These are phyloP conservation scores for Pica pica DNA, from an alignment of 2,113 vertebrate genomes.

Conservation along the genomic window DNA sequence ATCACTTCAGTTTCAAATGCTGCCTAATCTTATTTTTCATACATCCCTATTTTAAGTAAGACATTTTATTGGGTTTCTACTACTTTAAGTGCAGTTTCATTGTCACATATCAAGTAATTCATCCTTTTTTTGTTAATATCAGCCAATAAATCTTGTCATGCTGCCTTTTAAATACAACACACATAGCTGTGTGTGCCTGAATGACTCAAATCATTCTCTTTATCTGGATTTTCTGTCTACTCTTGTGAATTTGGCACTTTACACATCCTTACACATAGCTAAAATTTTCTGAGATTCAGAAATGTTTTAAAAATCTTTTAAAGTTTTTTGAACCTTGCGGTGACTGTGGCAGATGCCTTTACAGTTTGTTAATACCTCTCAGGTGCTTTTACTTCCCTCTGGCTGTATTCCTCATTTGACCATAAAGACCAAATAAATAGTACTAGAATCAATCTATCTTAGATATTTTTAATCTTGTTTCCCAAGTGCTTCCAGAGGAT, in stretches of 20 bases:
- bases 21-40: neutral
- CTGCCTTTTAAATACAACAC: neutral
- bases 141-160: neutral
- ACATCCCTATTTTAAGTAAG: neutral
- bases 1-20: neutral
- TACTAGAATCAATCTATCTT: neutral
- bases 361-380: neutral
- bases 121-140: neutral
- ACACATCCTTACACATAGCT: neutral
- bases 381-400: neutral
- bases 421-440: neutral
- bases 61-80: neutral
- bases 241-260: neutral
- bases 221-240: neutral
- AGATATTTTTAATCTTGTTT: neutral
- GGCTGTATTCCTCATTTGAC: neutral
- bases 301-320: neutral
- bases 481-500: neutral
- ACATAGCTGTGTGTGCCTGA: neutral
- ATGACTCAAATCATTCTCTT: neutral
- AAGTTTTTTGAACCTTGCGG: neutral
- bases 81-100: neutral
- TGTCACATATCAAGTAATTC: neutral
- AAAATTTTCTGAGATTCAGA: neutral
- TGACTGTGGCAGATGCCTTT: neutral